phyloP scores from a whole-genome alignment of 2,113 vertebrate genomes.

The Apteryx owenii region DNA sequence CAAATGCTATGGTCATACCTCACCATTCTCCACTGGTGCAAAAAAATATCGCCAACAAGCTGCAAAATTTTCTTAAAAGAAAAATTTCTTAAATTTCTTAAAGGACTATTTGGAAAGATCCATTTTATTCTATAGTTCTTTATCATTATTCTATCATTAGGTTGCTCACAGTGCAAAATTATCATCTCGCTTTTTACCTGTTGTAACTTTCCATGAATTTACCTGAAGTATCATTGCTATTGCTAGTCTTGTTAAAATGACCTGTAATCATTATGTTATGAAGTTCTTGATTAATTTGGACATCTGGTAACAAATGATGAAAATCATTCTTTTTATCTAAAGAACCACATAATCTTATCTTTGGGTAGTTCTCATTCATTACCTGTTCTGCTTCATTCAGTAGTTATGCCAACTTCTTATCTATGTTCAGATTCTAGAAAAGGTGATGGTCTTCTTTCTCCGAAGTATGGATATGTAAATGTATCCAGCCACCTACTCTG shows the following conservation, averaged over 20 bases:
- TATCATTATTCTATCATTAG: background rate
- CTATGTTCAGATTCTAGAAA: background rate
- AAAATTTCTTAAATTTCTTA: background rate
- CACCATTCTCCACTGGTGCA: background rate
- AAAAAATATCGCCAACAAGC: background rate
- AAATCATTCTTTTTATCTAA: background rate
- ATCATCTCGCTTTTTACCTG: background rate
- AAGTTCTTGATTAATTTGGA: background rate
- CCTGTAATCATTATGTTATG: background rate
- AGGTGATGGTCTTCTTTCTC: background rate
- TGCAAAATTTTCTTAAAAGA: background rate
- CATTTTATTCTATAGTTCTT: background rate
- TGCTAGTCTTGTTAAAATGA: background rate
- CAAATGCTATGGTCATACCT: background rate
- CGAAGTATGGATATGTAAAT: background rate
- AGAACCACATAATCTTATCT: background rate
- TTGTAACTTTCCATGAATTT: background rate
- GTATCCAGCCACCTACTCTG: background rate
- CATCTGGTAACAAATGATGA: background rate
- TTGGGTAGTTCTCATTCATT: background rate
- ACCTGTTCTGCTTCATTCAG: background rate
- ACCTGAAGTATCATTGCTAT: background rate
- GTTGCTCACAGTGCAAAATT: background rate
- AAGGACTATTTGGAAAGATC: background rate
- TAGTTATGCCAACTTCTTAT: background rate